Conservation (phyloP, 1,140 invertebrate species). For the Pogonomyrmex californicus region DNA sequence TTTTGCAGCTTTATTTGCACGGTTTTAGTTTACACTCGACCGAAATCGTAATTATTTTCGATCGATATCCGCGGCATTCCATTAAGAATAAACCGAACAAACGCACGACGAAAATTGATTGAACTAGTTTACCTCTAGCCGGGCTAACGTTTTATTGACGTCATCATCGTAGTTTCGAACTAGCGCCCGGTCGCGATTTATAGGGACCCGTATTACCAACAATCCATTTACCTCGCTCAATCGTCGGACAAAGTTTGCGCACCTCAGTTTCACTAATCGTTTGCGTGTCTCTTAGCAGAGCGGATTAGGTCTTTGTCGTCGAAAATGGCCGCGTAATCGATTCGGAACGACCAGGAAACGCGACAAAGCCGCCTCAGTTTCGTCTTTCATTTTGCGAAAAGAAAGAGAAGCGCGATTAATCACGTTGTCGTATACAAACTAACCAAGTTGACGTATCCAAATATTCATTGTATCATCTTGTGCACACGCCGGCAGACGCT, state of each 20-base stretch:
- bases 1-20: not conserved
- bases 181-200: slow-evolving; percentile 5
- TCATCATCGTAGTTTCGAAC: slow-evolving; percentile 40
- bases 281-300: slow-evolving; percentile 14
- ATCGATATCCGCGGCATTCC: slow-evolving; percentile 17
- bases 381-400: slow-evolving; percentile 28
- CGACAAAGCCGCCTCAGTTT: not conserved
- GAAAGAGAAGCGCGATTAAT: slow-evolving; percentile 60
- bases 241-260: not conserved
- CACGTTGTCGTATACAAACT: slow-evolving; percentile 50
- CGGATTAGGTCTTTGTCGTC: slow-evolving; percentile 37
- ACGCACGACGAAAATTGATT: slow-evolving; percentile 41
- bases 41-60: slow-evolving; percentile 15
- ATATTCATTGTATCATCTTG: slow-evolving; percentile 63
- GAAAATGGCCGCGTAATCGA: slow-evolving; percentile 42
- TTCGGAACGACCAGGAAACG: not conserved
- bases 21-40: not conserved
- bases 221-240: slow-evolving; percentile 41
- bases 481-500: slow-evolving; percentile 31
- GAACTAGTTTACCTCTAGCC: slow-evolving; percentile 5
- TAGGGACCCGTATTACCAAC: not conserved
- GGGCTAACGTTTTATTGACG: slow-evolving; percentile 38
- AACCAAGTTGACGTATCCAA: slow-evolving; percentile 48
- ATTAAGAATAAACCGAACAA: slow-evolving; percentile 6
- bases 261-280: slow-evolving; percentile 39